Conservation (phyloP, 2,113 vertebrate genomes). For the Cyphomyrus discorhynchus region DNA sequence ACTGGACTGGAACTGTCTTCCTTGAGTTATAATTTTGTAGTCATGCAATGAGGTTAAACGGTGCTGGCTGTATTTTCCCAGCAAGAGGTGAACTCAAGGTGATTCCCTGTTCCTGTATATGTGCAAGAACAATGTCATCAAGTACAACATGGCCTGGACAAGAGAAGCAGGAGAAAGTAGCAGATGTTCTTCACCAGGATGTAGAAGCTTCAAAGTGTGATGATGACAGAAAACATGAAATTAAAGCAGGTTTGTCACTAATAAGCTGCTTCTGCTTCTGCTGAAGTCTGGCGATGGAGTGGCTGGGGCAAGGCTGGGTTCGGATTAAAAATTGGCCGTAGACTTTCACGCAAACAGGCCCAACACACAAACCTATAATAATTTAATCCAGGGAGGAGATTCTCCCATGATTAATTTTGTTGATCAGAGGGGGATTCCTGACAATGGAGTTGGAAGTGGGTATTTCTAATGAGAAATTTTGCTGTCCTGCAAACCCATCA, state of each 20-base stretch:
- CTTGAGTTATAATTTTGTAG: not conserved
- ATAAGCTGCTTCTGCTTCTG: not conserved
- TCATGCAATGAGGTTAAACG: not conserved
- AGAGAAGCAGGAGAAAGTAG: not conserved
- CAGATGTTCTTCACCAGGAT: not conserved
- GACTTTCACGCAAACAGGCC: not conserved
- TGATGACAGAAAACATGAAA: not conserved
- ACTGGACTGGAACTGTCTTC: not conserved
- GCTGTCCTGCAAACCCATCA: not conserved
- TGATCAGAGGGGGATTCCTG: not conserved
- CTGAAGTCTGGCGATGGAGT: not conserved
- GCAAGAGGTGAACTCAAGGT: not conserved
- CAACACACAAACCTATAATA: not conserved
- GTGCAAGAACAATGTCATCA: not conserved
- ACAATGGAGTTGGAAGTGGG: not conserved
- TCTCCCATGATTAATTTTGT: not conserved
- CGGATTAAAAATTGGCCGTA: not conserved
- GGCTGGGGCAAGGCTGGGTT: not conserved
- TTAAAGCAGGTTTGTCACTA: not conserved
- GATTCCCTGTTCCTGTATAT: not conserved
- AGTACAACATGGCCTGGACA: not conserved
- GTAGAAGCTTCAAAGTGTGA: not conserved
- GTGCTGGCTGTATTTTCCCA: not conserved
- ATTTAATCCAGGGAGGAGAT: not conserved
- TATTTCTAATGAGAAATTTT: not conserved